Conservation (phyloP, 2,888 invertebrate genomes). For the Spisula subtruncata region DNA sequence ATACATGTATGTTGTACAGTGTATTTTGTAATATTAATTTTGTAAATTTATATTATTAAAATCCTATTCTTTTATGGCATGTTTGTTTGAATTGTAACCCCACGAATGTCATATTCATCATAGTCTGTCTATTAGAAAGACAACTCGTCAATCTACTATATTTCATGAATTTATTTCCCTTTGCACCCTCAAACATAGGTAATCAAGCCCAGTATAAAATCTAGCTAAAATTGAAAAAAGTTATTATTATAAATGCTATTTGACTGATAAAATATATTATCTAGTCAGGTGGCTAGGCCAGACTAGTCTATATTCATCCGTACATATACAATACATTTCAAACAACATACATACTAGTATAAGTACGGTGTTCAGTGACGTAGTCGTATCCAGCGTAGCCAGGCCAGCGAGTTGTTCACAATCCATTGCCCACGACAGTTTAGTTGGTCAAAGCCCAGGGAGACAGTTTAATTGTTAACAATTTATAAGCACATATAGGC, state of each 20-base stretch:
- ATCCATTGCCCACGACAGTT: neutral
- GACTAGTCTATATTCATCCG: no score
- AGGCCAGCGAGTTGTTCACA: no score
- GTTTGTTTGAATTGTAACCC: neutral
- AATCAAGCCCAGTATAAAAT: no score
- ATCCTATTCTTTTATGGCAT: neutral
- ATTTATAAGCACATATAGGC: neutral
- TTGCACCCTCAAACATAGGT: no score
- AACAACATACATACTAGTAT: neutral
- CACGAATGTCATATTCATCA: neutral
- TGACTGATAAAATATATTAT: no score
- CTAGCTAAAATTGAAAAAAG: no score
- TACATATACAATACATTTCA: no score
- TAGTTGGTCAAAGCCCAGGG: neutral
- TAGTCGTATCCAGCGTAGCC: neutral
- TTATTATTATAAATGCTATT: no score
- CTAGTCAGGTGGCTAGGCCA: no score
- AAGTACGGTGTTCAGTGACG: neutral
- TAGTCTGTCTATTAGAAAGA: no score
- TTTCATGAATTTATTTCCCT: no score
- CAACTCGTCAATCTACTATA: no score
- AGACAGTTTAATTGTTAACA: neutral
- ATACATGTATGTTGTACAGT: neutral
- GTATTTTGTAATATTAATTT: neutral
- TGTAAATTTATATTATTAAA: neutral